Evolutionary conservation across 1,140 invertebrate species (phyloP), one percentile per base, ranked within the genome.

Genomic region (Trichomalopsis sarcophagae): DNA sequence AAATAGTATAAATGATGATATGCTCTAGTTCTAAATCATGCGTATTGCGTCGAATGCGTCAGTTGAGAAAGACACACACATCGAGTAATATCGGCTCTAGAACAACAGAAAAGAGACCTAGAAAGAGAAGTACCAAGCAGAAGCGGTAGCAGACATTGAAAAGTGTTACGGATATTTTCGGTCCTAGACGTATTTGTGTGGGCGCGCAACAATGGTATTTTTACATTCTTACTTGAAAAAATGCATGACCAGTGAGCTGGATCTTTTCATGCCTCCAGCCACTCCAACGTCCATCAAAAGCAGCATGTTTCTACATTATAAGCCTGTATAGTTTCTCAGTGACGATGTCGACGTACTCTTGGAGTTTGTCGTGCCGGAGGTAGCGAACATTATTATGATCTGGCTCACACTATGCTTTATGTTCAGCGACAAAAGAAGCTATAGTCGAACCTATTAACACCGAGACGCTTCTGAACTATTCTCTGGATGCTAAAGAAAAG

Each of bases 181-280:
- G 50, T 5, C 13, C 50, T 50, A 50, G 47, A 17, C 40, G 50
- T 17, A 21, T 55, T 0, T 21, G 50, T 55, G 17, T 50, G 11
- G 4, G 36, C 40, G 7, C 40, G 14, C 50, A 21, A 55, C 5
- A 21, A 88, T 87, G 82, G 82, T 80, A 6, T 88, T 89, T 78
- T 55, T 90, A 75, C 86, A 89, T 44, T 77, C 81, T 14, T 87
- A 89, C 73, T 89, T 87, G 3, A 86, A 84, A 14, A 87, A 90
- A 81, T 89, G 87, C 68, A 78, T 87, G 14, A 88, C 88, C 84
- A 89, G 90, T 7, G 90, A 94, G 88, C 84, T 93, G 47, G 92
- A 94, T 88, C 84, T 94, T 14, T 94, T 93, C 88, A 84, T 88
- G 47, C 74, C 93, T 47, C 90, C 92, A 50, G 88, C 91, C 4